Evolutionary conservation across 2,113 vertebrate species (phyloP), one percentile per base, ranked within the genome.

Genomic region (Pungitius pungitius): DNA sequence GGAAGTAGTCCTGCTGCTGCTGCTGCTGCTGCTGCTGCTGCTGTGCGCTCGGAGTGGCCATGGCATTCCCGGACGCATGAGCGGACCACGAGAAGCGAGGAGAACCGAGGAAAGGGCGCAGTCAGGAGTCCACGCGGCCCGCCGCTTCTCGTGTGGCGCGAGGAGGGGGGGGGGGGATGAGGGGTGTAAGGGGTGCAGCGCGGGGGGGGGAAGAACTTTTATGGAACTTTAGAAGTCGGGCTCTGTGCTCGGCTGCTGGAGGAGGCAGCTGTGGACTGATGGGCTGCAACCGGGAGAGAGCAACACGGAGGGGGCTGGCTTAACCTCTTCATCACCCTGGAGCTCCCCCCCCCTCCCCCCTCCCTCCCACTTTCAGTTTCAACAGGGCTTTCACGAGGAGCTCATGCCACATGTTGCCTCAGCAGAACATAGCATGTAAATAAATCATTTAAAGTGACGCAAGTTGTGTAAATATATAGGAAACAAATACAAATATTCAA

Each of bases 1-100:
- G 88, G 90, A 94, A 95, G 59, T 93, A 95, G 87, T 95, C 94
- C 92, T 94, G 91, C 27, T 89, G 83, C 83, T 90, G 86, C 83
- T 92, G 89, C 87, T 92, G 94, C n/a, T n/a, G n/a, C 92, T 94
- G 91, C 27, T 89, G 83, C 83, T 90, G 86, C 83, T 92, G 89
- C 87, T 92, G 94, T 83, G 89, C 92, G 90, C 85, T 90, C 85
- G 92, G 91, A 86, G 92, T 88, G 85, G 93, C 94, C 94, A 95
- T 95, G 88, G 93, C 93, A 90, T 92, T 92, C 92, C 93, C 90
- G 85, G 51, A 89, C 82, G 85, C 92, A 90, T 91, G 84, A 87
- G 88, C 84, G 67, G 68, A 77, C 65, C 83, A 75, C 6, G 35
- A 49, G 52, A 77, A 40, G 54, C 70, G 30, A 64, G 58, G 27